Percentiles rank a stretch among this genome's conserved stretches.
Conservation (phyloP, 2,797 vertebrate genomes). For the Crocidura indochinensis region DNA sequence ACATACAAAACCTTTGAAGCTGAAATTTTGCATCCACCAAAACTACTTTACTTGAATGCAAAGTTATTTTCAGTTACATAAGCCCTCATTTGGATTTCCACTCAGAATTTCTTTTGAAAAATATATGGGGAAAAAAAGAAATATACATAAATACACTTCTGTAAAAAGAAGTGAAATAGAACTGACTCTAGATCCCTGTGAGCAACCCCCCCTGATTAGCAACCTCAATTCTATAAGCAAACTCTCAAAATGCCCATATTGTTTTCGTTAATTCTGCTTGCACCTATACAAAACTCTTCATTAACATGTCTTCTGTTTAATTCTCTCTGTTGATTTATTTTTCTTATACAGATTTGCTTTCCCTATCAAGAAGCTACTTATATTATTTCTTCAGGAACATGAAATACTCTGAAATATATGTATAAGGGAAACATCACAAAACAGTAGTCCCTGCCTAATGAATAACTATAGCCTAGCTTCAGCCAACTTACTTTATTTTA, state of each 20-base stretch:
- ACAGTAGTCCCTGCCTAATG: background rate
- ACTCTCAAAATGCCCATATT: background rate
- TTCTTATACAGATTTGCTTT: background rate
- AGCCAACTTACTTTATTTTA: slow-evolving; percentile 39
- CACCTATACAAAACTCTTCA: background rate
- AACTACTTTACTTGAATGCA: slow-evolving; percentile 1
- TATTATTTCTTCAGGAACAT: slow-evolving; percentile 16
- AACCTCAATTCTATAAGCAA: too few relatives aligned
- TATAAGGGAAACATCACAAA: slow-evolving; percentile 25
- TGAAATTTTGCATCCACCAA: slow-evolving; percentile 5
- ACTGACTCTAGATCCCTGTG: background rate
- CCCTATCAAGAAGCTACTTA: slow-evolving; percentile 5
- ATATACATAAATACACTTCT: background rate
- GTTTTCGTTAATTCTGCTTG: background rate
- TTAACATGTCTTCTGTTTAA: background rate
- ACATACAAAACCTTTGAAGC: background rate
- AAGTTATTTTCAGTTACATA: background rate
- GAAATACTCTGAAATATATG: slow-evolving; percentile 12
- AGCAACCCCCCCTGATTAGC: too few relatives aligned
- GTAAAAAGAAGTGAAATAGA: slow-evolving; percentile 17
- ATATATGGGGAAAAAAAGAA: background rate
- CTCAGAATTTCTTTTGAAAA: background rate
- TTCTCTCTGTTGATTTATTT: background rate
- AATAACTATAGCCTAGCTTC: slow-evolving; percentile 26
- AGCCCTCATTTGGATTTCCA: background rate